Evolutionary conservation across 1,140 invertebrate genomes (phyloP), one percentile per base, ranked within the genome.

Genomic region (Adelges cooleyi): DNA sequence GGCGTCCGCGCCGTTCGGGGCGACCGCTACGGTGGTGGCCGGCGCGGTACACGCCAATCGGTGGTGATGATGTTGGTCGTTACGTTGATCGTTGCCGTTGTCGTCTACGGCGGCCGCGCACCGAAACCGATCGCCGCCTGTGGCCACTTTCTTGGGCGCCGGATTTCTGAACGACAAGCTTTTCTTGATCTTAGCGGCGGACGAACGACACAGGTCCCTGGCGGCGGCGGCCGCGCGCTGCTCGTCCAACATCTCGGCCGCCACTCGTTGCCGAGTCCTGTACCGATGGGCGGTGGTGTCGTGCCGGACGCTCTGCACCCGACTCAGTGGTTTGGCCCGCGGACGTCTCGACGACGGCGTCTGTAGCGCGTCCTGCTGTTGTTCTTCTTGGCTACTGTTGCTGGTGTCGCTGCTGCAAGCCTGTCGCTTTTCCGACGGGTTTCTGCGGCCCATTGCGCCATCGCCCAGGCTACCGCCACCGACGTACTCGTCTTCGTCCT

Each of bases 341-440:
- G 56, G 56, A 1, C 56, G 56, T 3, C 25, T 40, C 4, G 56
- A 33, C 13, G 56, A 48, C 18, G 5, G 53, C 53, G 40, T 13
- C 18, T 15, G 53, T 38, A 25, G 25, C 15, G 62, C 36, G 15
- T 50, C 48, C 5, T 6, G n/a, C 46, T 52, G 62, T 51, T 52
- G 62, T 51, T 50, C 62, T 2, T 51, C 62, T 40, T 65, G 46
- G 48, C 46, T 65, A 25, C 62, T 50, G 20, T 42, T 42, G 25
- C 42, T 65, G 46, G 23, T 49, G 27, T 65, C 54, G 11, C 56
- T 62, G 11, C 56, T 48, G 27, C 42, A 46, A 5, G 56, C 56
- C 17, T 62, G 56, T 5, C 56, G 56, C 29, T 62, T 62, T 9
- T 62, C 56, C 25, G 65, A 33, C 17, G 48, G 51, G 9, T 44